A percentile compares a stretch with the other conserved stretches of the same genome.
Evolutionary conservation across 2,113 vertebrate genomes (phyloP).

Genomic region (Manacus vitellinus): DNA sequence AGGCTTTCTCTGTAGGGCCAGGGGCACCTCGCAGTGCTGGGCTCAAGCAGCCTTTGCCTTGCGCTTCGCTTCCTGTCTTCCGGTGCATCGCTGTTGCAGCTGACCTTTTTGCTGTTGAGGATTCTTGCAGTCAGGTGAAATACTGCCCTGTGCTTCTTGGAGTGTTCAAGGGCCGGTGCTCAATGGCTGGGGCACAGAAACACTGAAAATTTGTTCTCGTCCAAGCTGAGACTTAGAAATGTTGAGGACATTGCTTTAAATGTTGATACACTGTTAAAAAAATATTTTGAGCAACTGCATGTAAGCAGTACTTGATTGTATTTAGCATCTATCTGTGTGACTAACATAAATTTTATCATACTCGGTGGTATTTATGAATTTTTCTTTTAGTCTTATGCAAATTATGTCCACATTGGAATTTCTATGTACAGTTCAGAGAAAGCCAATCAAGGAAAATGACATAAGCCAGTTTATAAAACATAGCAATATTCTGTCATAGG

Average conservation of each 20-base stretch:
- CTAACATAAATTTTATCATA: not conserved
- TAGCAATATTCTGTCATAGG: not conserved
- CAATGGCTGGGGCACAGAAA: not conserved
- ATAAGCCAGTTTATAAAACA: not conserved
- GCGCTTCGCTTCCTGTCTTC: accelerated
- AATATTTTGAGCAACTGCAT: not conserved
- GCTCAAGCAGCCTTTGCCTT: not conserved
- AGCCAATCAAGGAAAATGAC: not conserved
- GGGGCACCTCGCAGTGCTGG: not conserved
- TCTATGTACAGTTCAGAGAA: not conserved
- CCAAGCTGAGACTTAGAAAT: not conserved
- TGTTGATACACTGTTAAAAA: not conserved
- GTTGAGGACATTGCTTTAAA: not conserved
- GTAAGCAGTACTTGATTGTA: not conserved
- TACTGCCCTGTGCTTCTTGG: not conserved
- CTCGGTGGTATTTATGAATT: not conserved
- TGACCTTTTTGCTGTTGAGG: not conserved
- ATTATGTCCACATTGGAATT: not conserved
- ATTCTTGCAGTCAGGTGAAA: not conserved
- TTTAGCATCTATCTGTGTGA: not conserved
- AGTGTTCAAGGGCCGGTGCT: not conserved
- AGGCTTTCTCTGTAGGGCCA: accelerated
- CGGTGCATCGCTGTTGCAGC: not conserved
- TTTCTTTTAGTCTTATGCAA: not conserved
- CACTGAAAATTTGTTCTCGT: not conserved